Evolutionary conservation across 2,113 vertebrate genomes (phyloP).

Genomic region (Paedocypris sp.): DNA sequence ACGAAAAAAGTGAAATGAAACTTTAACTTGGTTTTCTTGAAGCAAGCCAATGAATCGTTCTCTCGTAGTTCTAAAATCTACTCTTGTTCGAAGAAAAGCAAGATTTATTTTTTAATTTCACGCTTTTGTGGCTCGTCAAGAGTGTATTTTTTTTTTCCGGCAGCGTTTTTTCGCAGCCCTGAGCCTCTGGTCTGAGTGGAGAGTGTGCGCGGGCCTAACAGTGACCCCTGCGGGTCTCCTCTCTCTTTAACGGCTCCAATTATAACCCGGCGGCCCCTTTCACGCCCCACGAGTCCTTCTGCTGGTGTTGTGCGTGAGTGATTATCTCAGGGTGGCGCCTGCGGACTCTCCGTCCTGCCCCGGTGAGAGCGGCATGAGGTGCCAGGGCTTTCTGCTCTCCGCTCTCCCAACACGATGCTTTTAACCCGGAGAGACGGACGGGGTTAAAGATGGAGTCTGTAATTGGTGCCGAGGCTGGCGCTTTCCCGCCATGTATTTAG

Average conservation of each 20-base stretch:
- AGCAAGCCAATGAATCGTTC: too few relatives aligned
- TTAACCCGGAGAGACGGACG: background rate
- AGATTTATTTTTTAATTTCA: too few relatives aligned
- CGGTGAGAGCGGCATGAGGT: background rate
- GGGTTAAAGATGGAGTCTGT: background rate
- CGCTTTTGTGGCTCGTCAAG: too few relatives aligned
- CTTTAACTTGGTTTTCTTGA: too few relatives aligned
- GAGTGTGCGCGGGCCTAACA: conserved; percentile 30
- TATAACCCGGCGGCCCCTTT: conserved; percentile 27
- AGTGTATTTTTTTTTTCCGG: too few relatives aligned
- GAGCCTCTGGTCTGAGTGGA: too few relatives aligned
- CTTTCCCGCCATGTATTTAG: background rate
- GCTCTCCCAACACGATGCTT: background rate
- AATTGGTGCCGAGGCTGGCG: background rate
- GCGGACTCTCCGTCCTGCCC: conserved; percentile 4
- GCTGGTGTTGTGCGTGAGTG: conserved; percentile 32
- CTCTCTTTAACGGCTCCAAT: conserved; percentile 30
- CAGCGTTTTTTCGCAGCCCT: too few relatives aligned
- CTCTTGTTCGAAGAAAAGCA: too few relatives aligned
- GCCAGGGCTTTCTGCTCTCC: background rate
- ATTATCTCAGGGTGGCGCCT: conserved; percentile 39
- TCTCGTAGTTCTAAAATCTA: too few relatives aligned
- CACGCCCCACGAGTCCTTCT: conserved; percentile 19
- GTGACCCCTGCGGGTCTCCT: conserved; percentile 30
- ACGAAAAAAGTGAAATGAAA: too few relatives aligned